phyloP scores from a whole-genome alignment of 2,797 vertebrate genomes.

The Octomys mimax region DNA sequence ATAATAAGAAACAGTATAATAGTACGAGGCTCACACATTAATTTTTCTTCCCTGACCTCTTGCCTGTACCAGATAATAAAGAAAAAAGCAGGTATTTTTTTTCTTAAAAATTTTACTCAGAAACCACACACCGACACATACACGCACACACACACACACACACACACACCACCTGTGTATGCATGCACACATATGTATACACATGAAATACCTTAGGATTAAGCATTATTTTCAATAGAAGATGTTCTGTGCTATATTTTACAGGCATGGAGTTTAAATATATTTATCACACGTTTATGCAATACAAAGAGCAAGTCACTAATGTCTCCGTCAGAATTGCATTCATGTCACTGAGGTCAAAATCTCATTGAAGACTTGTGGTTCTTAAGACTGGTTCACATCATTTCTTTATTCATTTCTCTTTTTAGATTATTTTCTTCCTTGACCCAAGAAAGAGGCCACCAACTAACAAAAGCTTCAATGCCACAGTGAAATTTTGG shows the following conservation, averaged over 20 bases:
- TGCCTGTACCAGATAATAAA: neutral
- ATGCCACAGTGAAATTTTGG: neutral
- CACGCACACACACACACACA: neutral
- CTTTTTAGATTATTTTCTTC: constrained; percentile 58
- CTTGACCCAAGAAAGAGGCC: constrained; percentile 59
- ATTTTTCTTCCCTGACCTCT: neutral
- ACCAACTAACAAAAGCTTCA: constrained; percentile 58
- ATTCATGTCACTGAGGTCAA: constrained; percentile 52
- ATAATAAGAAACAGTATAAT: neutral
- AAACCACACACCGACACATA: neutral
- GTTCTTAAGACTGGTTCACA: constrained; percentile 62
- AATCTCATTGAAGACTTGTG: constrained; percentile 39
- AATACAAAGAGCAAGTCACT: constrained; percentile 27
- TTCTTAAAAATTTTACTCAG: neutral
- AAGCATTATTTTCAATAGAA: constrained; percentile 49
- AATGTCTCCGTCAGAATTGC: constrained; percentile 63
- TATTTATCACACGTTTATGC: constrained; percentile 47
- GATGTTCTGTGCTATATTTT: constrained; percentile 49
- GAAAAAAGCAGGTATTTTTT: neutral
- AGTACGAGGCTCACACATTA: neutral
- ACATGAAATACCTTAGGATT: neutral
- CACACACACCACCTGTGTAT: too few species aligned
- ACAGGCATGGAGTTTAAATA: constrained; percentile 53
- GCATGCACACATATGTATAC: neutral
- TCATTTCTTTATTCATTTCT: constrained; percentile 67